A percentile compares a stretch with the other conserved stretches of the same genome.
Conservation (phyloP, 2,113 vertebrate species). For the Strix uralensis region DNA sequence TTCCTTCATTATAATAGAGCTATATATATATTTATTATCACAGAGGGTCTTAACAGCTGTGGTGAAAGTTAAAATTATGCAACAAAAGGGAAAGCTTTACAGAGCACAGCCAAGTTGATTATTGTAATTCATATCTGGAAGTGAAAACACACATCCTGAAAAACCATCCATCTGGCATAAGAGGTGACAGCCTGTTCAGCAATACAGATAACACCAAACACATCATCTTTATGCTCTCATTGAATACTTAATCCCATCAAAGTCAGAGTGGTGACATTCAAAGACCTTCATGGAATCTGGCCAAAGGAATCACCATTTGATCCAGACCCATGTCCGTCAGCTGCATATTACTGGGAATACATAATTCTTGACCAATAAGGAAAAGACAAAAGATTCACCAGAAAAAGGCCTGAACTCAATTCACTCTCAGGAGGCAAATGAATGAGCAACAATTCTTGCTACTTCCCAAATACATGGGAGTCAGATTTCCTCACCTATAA, state of each 20-base stretch:
- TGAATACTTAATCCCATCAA: neutral
- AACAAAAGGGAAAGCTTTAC: slow-evolving; percentile 15
- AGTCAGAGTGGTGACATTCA: neutral
- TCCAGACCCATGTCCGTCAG: neutral
- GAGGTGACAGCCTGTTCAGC: slow-evolving; percentile 4
- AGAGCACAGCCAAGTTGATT: slow-evolving; percentile 13
- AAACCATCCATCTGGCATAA: neutral
- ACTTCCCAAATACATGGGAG: neutral
- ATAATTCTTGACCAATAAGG: neutral
- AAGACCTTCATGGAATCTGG: neutral
- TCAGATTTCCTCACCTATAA: neutral
- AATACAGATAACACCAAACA: neutral
- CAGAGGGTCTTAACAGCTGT: slow-evolving; percentile 14
- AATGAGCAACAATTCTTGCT: neutral
- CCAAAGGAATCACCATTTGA: neutral
- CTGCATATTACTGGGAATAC: neutral
- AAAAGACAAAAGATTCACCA: neutral
- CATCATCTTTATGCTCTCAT: neutral
- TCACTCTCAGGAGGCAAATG: neutral
- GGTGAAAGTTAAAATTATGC: slow-evolving; percentile 27
- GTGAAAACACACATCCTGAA: slow-evolving; percentile 2
- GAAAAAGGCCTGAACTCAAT: neutral
- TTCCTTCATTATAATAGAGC: neutral
- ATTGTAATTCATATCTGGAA: slow-evolving; percentile 32
- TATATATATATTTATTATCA: slow-evolving; percentile 27